Conservation (phyloP, 92 coral and sea anemone species). For the Zoanthus sansibaricus region DNA sequence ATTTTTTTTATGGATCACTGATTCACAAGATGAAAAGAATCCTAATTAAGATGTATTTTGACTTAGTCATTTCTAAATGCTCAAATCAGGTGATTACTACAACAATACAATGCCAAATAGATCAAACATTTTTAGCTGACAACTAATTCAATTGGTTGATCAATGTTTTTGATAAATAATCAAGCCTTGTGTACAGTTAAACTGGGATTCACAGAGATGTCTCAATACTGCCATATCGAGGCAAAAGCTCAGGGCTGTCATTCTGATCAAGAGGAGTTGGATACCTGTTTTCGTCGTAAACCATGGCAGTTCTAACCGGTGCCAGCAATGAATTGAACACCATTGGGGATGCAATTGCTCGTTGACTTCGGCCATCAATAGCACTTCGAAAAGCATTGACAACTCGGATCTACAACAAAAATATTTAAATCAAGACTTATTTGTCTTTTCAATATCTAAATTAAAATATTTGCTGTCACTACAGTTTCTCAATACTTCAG, state of each 20-base stretch:
- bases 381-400: slow-evolving; percentile 99
- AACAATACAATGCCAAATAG: slow-evolving; percentile 19
- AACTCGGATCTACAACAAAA: slow-evolving; percentile 86
- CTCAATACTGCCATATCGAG: slow-evolving; percentile 91
- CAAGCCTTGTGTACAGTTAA: neutral
- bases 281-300: slow-evolving; percentile 78
- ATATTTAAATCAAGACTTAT: neutral
- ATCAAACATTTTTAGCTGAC: neutral
- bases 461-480: too few relatives aligned
- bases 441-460: too few relatives aligned
- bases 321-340: slow-evolving; percentile 98
- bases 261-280: slow-evolving; percentile 72
- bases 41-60: neutral
- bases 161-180: slow-evolving; percentile 30
- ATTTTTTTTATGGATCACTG: neutral
- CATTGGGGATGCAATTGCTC: slow-evolving; percentile 98
- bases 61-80: neutral
- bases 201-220: slow-evolving; percentile 58
- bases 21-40: neutral
- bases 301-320: slow-evolving; percentile 99
- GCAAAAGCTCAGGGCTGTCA: slow-evolving; percentile 66
- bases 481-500: too few relatives aligned
- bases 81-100: neutral
- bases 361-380: slow-evolving; percentile 94
- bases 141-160: neutral